Evolutionary conservation across 2,888 invertebrate genomes (phyloP), one percentile per base, ranked within the genome.

Genomic region (Ophioninae sp.): DNA sequence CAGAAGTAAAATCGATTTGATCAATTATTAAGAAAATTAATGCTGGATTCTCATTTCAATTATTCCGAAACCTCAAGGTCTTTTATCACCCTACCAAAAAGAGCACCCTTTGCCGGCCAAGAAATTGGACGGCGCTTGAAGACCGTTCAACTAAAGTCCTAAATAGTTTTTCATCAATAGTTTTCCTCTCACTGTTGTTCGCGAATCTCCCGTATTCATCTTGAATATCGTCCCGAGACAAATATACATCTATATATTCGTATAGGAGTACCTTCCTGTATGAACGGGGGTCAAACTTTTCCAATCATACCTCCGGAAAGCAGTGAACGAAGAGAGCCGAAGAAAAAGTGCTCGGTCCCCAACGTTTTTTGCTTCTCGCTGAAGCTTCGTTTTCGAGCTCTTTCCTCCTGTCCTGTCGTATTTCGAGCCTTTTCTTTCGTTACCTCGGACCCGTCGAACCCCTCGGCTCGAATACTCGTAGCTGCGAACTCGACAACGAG

Each of bases 281-380:
- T 50, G 67, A 61, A 77, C 73, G 80, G 72, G 65, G 78, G 81
- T 79, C 79, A 70, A 91, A 91, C 90, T 91, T 91, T 91, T 91
- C 90, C 90, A 91, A 91, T 91, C 91, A 89, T 89, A 89, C 88
- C 88, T 86, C 70, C 50, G 50, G 56, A 61, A 74, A 70, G 75
- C 81, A 56, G 44, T 68, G n/a, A 39, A 64, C 20, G 39, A 41
- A 62, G 68, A 61, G 39, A 50, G 50, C 50, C 50, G 17, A 50
- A 50, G 50, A 50, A 50, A 10, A 50, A 50, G 50, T 13, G 21
- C 59, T n/a, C 79, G 30, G 61, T 41, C 50, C 62, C 56, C 0
- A 23, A 56, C 59, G 64, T 21, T 59, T n/a, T 56, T 44, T 57
- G 64, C 62, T 23, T 44, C 21, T 61, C 44, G 7, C 57, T n/a